These are phyloP conservation scores for Taenaris catops DNA, from an alignment of 2,888 invertebrate genomes.

Conservation along the genomic window DNA sequence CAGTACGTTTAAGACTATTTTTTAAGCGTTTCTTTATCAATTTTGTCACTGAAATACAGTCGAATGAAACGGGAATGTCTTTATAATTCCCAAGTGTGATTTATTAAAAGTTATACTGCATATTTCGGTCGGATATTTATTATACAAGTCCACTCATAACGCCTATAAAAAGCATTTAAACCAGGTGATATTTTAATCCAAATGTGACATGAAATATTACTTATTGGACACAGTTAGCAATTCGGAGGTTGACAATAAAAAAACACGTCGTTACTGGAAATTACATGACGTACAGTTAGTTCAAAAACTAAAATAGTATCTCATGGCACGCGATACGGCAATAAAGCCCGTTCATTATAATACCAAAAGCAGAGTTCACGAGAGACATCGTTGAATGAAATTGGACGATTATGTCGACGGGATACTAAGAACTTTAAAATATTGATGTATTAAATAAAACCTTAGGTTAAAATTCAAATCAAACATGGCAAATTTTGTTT, in stretches of 20 bases:
- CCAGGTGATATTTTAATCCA: slow-evolving; percentile 30
- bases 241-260: slow-evolving; percentile 57
- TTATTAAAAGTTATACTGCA: no score
- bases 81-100: no score
- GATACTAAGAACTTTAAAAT: no score
- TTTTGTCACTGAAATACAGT: no score
- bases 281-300: slow-evolving; percentile 68
- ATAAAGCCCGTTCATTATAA: slow-evolving; percentile 47
- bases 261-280: slow-evolving; percentile 72
- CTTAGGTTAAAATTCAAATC: no score
- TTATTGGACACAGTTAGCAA: slow-evolving; percentile 24
- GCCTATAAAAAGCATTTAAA: slow-evolving; percentile 7
- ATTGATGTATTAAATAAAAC: no score
- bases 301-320: slow-evolving; percentile 53
- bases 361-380: slow-evolving; percentile 3
- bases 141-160: no score
- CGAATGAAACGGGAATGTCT: no score
- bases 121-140: no score
- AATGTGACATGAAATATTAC: slow-evolving; percentile 18
- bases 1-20: no score
- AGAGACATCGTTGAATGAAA: slow-evolving; percentile 3
- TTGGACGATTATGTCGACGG: slow-evolving; percentile 5
- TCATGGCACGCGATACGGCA: slow-evolving; percentile 62
- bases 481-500: no score
- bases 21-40: no score